phyloP scores from a whole-genome alignment of 2,888 invertebrate genomes.

The Xestia c-nigrum region DNA sequence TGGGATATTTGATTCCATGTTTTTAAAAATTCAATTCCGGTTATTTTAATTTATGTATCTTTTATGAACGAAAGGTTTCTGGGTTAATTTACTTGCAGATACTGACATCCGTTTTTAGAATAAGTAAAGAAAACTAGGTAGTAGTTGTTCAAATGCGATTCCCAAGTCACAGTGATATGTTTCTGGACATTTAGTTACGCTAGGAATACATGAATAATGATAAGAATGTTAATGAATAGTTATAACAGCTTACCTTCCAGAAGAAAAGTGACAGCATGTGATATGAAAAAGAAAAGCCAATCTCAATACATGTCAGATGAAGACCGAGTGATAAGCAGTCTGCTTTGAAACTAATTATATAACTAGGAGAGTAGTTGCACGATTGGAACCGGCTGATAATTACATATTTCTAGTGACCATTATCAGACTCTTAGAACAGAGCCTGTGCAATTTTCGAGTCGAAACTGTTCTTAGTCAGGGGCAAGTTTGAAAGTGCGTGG shows the following conservation, averaged over 20 bases:
- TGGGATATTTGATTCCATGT: background rate
- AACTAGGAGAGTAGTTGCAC: background rate
- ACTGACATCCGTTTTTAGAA: background rate
- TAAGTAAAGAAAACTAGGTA: background rate
- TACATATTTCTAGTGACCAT: background rate
- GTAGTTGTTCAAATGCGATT: slow-evolving; percentile 20
- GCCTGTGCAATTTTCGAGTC: background rate
- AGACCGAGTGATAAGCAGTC: background rate
- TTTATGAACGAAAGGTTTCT: background rate
- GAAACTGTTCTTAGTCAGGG: background rate
- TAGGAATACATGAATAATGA: background rate
- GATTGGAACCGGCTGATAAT: background rate
- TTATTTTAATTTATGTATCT: background rate
- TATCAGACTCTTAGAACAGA: background rate
- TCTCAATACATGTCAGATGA: background rate
- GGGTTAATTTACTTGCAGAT: background rate
- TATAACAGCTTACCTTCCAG: background rate
- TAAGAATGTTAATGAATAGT: too few relatives aligned
- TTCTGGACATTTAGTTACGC: background rate
- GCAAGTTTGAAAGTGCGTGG: background rate
- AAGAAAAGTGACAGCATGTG: background rate
- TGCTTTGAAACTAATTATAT: background rate
- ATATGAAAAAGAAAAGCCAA: background rate
- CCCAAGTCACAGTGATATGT: background rate
- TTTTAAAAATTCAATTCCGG: background rate